These are phyloP conservation scores for Zaprionus nigranus DNA, from an alignment of 1,140 invertebrate genomes.

Conservation along the genomic window DNA sequence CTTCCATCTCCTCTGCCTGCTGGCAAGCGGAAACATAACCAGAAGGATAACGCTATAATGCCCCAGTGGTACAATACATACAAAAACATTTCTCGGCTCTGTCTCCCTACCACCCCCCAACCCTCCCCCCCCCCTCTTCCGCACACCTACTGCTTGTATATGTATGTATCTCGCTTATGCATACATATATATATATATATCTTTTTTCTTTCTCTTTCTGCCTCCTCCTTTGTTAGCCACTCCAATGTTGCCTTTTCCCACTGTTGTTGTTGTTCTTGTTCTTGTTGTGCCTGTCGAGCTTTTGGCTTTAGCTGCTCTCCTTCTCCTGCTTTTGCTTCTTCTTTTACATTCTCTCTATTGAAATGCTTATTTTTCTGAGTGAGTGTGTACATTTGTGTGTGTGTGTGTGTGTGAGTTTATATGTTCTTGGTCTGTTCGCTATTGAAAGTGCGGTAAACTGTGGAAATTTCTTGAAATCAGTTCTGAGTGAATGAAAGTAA, in stretches of 20 bases:
- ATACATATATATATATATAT: background rate
- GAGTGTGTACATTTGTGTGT: background rate
- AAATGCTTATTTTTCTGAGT: constrained; percentile 26
- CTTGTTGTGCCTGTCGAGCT: constrained; percentile 23
- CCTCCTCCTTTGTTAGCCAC: constrained; percentile 35
- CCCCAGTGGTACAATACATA: constrained; percentile 76
- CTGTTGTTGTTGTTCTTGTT: constrained; percentile 27
- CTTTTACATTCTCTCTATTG: constrained; percentile 28
- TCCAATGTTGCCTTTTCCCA: constrained; percentile 50
- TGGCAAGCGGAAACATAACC: constrained; percentile 81
- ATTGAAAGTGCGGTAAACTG: constrained; percentile 19
- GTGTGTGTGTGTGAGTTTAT: background rate
- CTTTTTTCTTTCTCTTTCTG: background rate
- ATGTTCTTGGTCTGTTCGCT: constrained; percentile 1
- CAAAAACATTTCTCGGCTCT: constrained; percentile 67
- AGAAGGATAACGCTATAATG: constrained; percentile 83
- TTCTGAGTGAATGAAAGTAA: background rate
- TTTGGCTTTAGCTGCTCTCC: constrained; percentile 49
- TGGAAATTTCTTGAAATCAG: constrained; percentile 11
- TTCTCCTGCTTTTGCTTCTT: constrained; percentile 15
- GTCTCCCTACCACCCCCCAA: background rate
- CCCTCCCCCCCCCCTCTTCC: background rate
- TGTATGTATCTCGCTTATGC: constrained; percentile 1
- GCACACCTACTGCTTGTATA: background rate
- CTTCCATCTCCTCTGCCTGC: constrained; percentile 38